These are phyloP conservation scores for Catostomus latipinnis DNA, from an alignment of 2,797 vertebrate genomes.

Conservation along the genomic window DNA sequence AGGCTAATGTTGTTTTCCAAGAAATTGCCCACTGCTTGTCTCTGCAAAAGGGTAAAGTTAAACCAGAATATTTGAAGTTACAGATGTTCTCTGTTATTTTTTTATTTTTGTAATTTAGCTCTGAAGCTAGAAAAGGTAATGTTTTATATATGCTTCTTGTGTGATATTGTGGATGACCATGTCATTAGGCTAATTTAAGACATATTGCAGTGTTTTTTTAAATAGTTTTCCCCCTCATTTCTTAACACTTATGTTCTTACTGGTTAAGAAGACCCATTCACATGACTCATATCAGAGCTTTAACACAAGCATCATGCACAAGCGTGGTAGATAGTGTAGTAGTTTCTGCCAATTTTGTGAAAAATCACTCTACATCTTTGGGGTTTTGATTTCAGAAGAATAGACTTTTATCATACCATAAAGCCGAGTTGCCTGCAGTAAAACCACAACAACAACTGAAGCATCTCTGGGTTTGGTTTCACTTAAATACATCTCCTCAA, in stretches of 20 bases:
- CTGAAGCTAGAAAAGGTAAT: slow-evolving; percentile 63
- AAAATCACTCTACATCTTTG: no score
- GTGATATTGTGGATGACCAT: background rate
- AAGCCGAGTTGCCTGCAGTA: no score
- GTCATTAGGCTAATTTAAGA: slow-evolving; percentile 18
- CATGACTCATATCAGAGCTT: background rate
- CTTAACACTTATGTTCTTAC: background rate
- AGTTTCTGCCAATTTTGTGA: no score
- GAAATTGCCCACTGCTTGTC: slow-evolving; percentile 49
- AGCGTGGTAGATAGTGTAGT: background rate
- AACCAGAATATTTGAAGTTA: slow-evolving; percentile 48
- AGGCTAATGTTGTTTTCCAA: slow-evolving; percentile 64
- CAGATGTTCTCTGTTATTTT: background rate
- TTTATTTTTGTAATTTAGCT: slow-evolving; percentile 48
- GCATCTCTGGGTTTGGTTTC: no score
- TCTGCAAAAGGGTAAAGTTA: slow-evolving; percentile 38
- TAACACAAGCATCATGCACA: background rate
- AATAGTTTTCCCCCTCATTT: background rate
- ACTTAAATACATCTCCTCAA: no score
- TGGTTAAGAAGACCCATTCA: background rate
- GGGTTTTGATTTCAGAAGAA: no score
- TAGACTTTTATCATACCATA: no score
- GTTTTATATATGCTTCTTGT: background rate
- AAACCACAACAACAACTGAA: no score
- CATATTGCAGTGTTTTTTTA: slow-evolving; percentile 3